Conservation (phyloP, 2,888 invertebrate genomes). For the Leptopilina myrica region DNA sequence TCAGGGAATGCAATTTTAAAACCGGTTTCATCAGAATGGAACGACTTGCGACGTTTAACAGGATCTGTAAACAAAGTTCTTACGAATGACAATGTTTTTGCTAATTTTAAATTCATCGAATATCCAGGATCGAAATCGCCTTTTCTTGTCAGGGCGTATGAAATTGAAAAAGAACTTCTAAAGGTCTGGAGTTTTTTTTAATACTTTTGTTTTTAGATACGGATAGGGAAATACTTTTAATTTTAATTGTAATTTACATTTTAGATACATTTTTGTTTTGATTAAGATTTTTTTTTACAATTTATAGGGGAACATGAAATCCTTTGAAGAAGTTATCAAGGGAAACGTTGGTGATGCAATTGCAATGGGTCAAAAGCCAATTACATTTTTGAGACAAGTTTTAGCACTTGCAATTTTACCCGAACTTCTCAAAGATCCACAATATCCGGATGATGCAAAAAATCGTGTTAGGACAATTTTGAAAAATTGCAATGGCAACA, state of each 20-base stretch:
- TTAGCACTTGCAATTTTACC: slow-evolving; percentile 88
- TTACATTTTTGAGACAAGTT: slow-evolving; percentile 97
- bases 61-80: neutral
- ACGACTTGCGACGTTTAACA: neutral
- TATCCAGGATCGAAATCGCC: neutral
- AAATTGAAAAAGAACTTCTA: neutral
- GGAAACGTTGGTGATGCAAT: slow-evolving; percentile 99
- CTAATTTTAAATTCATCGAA: neutral
- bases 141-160: neutral
- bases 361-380: slow-evolving; percentile 96
- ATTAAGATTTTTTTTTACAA: neutral
- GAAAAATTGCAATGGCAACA: slow-evolving; percentile 85
- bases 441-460: slow-evolving; percentile 91
- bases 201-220: too few species aligned
- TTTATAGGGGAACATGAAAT: slow-evolving; percentile 88
- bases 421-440: slow-evolving; percentile 82
- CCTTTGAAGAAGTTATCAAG: slow-evolving; percentile 94
- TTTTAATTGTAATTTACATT: too few species aligned
- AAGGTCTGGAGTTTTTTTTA: neutral
- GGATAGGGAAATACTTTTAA: too few species aligned
- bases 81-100: neutral
- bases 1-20: neutral
- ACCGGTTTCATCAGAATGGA: neutral
- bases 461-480: slow-evolving; percentile 82
- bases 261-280: too few species aligned